Percentiles rank a stretch among this genome's conserved stretches.
Evolutionary conservation across 2,888 invertebrate species (phyloP).

Genomic region (Embidobia sp.): DNA sequence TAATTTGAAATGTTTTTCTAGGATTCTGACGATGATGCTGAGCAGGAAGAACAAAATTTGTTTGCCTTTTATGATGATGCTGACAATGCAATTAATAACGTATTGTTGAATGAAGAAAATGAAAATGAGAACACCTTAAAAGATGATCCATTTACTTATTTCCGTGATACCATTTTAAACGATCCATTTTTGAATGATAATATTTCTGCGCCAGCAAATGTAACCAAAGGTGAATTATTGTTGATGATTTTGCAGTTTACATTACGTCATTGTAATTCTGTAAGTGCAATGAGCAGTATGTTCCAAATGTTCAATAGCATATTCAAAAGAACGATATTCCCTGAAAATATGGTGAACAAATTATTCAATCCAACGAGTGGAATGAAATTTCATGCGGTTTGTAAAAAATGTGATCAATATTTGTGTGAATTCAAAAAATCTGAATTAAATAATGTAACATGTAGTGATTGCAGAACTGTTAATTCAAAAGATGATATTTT

Average conservation of each 20-base stretch:
- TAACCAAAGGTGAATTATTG: constrained; percentile 20
- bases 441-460: background rate
- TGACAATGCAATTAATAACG: no score
- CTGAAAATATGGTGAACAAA: constrained; percentile 1
- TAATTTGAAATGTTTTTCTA: no score
- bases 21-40: no score
- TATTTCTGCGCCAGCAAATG: background rate
- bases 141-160: no score
- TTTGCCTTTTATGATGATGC: no score
- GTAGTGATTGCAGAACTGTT: constrained; percentile 1
- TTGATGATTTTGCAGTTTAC: constrained; percentile 6
- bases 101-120: no score
- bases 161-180: background rate
- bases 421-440: constrained; percentile 9
- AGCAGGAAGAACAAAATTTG: no score
- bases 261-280: constrained; percentile 2
- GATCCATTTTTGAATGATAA: background rate
- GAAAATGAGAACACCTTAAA: no score
- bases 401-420: constrained; percentile 6
- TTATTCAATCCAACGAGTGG: constrained; percentile 9
- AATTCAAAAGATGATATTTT: constrained; percentile 3
- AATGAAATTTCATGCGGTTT: constrained; percentile 8
- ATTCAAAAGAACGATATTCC: constrained; percentile 2
- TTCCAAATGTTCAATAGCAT: constrained; percentile 11
- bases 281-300: constrained; percentile 11